Conservation (phyloP, 2,888 invertebrate genomes). For the Zeuzera pyrina region DNA sequence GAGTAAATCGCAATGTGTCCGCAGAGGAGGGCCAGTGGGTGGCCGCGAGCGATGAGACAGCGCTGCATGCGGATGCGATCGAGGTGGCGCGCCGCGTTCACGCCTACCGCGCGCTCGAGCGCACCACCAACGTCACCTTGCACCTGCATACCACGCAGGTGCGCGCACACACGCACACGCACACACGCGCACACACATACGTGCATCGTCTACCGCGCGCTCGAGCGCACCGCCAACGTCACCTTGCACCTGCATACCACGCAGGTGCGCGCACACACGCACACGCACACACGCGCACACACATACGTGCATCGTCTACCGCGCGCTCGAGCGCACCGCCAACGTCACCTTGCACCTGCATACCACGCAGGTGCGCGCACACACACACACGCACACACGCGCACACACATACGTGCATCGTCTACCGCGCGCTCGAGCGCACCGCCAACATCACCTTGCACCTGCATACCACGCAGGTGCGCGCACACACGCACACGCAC, state of each 20-base stretch:
- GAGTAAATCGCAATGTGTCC: not conserved
- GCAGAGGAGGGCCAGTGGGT: not conserved
- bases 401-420: slow-evolving; percentile 3
- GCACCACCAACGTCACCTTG: slow-evolving; percentile 78
- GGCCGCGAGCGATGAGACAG: slow-evolving; percentile 21
- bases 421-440: slow-evolving; percentile 60
- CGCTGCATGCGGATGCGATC: slow-evolving; percentile 16
- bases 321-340: slow-evolving; percentile 64
- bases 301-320: slow-evolving; percentile 32
- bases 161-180: slow-evolving; percentile 2
- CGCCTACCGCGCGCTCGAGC: slow-evolving; percentile 58
- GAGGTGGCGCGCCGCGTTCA: slow-evolving; percentile 15
- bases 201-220: slow-evolving; percentile 56
- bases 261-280: slow-evolving; percentile 40
- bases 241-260: slow-evolving; percentile 84
- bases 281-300: not conserved
- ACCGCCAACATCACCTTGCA: slow-evolving; percentile 80
- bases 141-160: slow-evolving; percentile 82
- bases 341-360: slow-evolving; percentile 84
- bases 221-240: slow-evolving; percentile 75
- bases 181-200: not conserved
- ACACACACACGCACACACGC: not conserved
- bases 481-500: not conserved
- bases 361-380: slow-evolving; percentile 73
- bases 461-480: slow-evolving; percentile 80